A percentile compares a stretch with the other conserved stretches of the same genome.
Evolutionary conservation across 2,888 invertebrate species (phyloP).

Genomic region (Eupithecia inturbata): DNA sequence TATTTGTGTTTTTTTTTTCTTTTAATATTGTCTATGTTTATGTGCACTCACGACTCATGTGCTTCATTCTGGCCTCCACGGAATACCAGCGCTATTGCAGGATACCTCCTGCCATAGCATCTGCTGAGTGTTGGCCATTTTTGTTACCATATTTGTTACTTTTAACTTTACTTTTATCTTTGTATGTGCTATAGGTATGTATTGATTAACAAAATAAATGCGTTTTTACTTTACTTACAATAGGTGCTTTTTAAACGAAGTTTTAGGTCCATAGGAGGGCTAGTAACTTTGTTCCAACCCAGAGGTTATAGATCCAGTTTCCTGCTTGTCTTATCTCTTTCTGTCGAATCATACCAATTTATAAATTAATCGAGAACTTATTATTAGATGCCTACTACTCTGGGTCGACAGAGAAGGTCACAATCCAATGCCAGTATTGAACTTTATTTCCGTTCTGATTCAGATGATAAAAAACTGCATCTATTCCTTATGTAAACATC

Average conservation of each 20-base stretch:
- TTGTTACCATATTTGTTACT: too few species aligned
- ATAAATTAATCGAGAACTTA: conserved; percentile 56
- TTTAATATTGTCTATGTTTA: too few species aligned
- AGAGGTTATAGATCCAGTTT: conserved; percentile 43
- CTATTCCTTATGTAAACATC: conserved; percentile 67
- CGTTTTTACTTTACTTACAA: too few species aligned
- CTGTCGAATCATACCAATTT: conserved; percentile 59
- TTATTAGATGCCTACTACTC: conserved; percentile 60
- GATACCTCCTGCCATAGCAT: too few species aligned
- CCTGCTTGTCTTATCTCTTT: conserved; percentile 53
- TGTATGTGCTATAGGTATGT: too few species aligned
- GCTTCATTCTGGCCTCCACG: too few species aligned
- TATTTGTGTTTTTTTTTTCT: too few species aligned
- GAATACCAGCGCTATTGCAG: too few species aligned
- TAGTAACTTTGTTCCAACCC: not conserved
- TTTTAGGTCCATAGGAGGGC: not conserved
- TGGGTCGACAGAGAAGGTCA: conserved; percentile 67
- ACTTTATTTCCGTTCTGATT: conserved; percentile 57
- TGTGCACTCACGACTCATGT: too few species aligned
- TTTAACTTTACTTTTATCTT: too few species aligned
- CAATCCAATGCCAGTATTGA: conserved; percentile 61
- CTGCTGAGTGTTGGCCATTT: too few species aligned
- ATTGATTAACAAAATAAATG: too few species aligned
- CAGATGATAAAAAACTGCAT: conserved; percentile 60
- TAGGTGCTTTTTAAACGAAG: not conserved